Evolutionary conservation across 2,797 vertebrate genomes (phyloP), one percentile per base, ranked within the genome.

Genomic region (Melanotaenia maccullochi): DNA sequence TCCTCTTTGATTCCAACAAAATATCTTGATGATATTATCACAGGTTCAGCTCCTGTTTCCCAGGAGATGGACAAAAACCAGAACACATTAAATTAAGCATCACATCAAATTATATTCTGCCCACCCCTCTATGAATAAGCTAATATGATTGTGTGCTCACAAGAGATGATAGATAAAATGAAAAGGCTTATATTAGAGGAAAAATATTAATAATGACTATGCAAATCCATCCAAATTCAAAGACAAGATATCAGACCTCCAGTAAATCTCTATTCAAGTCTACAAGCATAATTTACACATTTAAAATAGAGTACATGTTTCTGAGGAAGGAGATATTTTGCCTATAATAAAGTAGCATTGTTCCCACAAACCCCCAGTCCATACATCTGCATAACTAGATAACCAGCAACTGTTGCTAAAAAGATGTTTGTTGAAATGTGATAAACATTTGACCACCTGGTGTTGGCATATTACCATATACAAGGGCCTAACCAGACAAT

Each of bases 1-100:
- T 68, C 49, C 30, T 72, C 67, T 87, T 81, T 87, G 84, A 87
- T 89, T 84, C 18, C 42, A 35, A 59, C 42, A n/a, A 63, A 73
- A 70, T 20, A 8, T 84, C 54, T 81, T 87, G 70, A 86, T 80
- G 73, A 67, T 71, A 73, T 67, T 60, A 84, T 81, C 74, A 83
- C 68, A 85, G 79, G 52, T 83, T 78, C 72, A 60, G 61, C 32
- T 69, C 66, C 74, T 2, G 0, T 76, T 65, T 90, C 83, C 76
- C 69, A 52, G 61, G 71, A 83, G 69, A 83, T 66, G 11, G 57
- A 81, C 36, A 4, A 58, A 64, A 65, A 76, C 56, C 66, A 63
- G 68, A 68, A 60, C 49, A 82, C 66, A 80, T 90, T 78, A 87
- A 79, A 86, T 73, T 66, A 78, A 75, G 22, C 49, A 52, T 28